Evolutionary conservation across 2,888 invertebrate species (phyloP), one percentile per base, ranked within the genome.

Genomic region (Napeogenes inachia): DNA sequence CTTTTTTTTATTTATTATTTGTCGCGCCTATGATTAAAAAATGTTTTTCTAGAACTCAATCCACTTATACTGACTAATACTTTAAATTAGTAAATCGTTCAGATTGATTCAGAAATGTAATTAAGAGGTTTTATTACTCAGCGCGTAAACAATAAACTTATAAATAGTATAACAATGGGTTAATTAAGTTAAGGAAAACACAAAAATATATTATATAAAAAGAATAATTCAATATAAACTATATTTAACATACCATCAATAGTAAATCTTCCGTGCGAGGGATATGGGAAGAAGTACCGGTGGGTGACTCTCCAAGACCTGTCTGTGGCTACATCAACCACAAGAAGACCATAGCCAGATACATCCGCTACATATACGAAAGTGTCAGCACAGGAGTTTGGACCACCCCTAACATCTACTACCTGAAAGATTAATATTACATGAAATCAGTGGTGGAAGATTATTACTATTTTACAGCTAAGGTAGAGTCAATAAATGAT

Each of bases 361-460:
- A 94, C 94, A 71, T 95, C 95, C 0, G 94, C 94, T 0, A 93
- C 89, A 75, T 95, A 95, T 35, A 94, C 93, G 73, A 87, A 94
- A 0, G 94, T 92, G 67, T 94, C 87, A 0, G 77, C 69, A 73
- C 95, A 95, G 65, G 85, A 84, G 4, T 85, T 81, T 2, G 79
- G 71, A 2, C 74, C 71, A 30, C 89, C 83, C 33, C 93, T 83
- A 0, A 94, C 82, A 70, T 95, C 95, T 0, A 94, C 92, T 0
- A 91, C 85, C 91, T 91, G 68, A 21, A 70, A 71, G 57, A 33
- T 21, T 12, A 58, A 45, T 13, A 45, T 33, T 54, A 46, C 21
- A 8, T 6, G 47, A 58, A 13, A 4, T 8, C 4, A 21, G 21
- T 21, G 1, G 21, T 21, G 21, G 21, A 21, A 21, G 21, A 21